Evolutionary conservation across 2,797 vertebrate species (phyloP).

Genomic region (Strix occidentalis): DNA sequence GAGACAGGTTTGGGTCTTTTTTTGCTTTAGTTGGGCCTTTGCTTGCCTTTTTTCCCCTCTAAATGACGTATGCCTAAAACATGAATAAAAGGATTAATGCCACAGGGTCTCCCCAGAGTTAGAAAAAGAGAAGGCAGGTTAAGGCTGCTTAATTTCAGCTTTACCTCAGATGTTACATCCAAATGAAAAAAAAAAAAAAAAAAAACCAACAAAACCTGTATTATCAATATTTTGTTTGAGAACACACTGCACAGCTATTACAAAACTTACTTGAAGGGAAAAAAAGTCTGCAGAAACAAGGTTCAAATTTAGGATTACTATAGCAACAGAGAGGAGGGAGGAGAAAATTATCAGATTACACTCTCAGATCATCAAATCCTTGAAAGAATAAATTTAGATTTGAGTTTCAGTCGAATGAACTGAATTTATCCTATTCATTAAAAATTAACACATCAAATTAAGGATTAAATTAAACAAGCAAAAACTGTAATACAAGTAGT

Average conservation of each 20-base stretch:
- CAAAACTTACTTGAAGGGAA: neutral
- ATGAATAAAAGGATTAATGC: neutral
- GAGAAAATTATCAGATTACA: constrained; percentile 3
- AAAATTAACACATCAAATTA: neutral
- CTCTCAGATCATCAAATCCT: neutral
- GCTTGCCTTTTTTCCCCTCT: neutral
- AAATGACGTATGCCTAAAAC: neutral
- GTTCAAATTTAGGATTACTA: constrained; percentile 60
- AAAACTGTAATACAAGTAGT: neutral
- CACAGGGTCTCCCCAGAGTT: neutral
- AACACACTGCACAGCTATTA: neutral
- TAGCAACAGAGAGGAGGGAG: constrained; percentile 5
- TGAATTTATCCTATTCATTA: neutral
- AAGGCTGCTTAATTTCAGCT: neutral
- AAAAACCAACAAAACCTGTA: neutral
- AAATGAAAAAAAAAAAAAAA: neutral
- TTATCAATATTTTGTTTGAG: neutral
- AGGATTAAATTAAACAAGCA: neutral
- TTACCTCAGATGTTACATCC: neutral
- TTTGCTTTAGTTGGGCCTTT: neutral
- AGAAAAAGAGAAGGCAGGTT: neutral
- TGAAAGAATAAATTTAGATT: neutral
- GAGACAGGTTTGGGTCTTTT: neutral
- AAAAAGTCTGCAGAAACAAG: neutral
- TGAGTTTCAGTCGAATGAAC: neutral